Percentiles rank a stretch among this genome's conserved stretches.
These are phyloP conservation scores for Arrhamphus sclerolepis DNA, from an alignment of 2,797 vertebrate species.

Conservation along the genomic window DNA sequence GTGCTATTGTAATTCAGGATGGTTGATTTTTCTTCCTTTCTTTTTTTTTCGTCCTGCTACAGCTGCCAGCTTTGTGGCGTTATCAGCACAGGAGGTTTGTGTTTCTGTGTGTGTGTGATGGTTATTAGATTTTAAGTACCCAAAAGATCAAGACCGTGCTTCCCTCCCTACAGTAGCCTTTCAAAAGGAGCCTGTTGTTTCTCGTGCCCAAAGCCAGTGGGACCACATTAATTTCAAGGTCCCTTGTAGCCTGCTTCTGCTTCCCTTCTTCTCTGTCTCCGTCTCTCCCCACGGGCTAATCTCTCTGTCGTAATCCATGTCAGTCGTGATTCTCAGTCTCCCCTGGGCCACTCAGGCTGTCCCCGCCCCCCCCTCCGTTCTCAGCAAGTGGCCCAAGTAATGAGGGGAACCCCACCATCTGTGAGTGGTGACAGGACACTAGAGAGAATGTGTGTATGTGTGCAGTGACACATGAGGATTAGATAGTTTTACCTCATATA, in stretches of 20 bases:
- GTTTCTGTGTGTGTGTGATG: constrained; percentile 49
- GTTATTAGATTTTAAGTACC: constrained; percentile 83
- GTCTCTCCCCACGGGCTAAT: constrained; percentile 68
- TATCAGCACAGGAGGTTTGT: constrained; percentile 52
- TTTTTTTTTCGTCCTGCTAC: constrained; percentile 48
- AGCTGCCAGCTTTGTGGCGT: constrained; percentile 75
- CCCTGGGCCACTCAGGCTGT: constrained; percentile 68
- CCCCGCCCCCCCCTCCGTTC: constrained; percentile 66
- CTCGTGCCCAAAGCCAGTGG: constrained; percentile 70
- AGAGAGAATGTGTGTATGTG: constrained; percentile 17
- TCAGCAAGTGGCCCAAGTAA: constrained; percentile 80
- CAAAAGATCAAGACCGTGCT: constrained; percentile 75
- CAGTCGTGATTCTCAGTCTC: constrained; percentile 70
- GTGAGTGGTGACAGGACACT: constrained; percentile 66
- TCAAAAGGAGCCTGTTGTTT: constrained; percentile 67
- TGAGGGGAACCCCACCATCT: constrained; percentile 81
- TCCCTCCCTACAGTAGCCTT: constrained; percentile 59
- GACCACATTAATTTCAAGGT: constrained; percentile 78
- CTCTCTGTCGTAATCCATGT: constrained; percentile 81
- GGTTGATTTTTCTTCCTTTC: constrained; percentile 59
- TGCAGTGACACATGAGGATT: constrained; percentile 10
- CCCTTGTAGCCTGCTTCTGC: constrained; percentile 50
- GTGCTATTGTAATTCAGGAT: constrained; percentile 69
- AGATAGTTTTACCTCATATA: constrained; percentile 29
- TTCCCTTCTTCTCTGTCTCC: constrained; percentile 30